phyloP scores from a whole-genome alignment of 2,888 invertebrate species.

The Macropis europaea region DNA sequence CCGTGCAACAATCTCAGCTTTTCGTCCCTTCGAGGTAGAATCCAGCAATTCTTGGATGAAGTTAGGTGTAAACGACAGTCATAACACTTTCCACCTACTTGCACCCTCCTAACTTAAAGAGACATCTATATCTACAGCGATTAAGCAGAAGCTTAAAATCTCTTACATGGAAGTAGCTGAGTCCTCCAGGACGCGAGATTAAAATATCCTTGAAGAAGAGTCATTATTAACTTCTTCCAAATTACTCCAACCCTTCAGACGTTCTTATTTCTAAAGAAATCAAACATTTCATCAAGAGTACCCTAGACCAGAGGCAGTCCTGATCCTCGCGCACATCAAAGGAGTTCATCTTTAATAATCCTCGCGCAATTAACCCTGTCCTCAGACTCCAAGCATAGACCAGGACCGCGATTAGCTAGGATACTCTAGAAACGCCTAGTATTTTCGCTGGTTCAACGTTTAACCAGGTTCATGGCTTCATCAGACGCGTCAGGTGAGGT shows the following conservation, averaged over 20 bases:
- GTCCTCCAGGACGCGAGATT: not conserved
- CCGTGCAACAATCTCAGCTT: conserved; percentile 3
- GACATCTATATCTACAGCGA: conserved; percentile 1
- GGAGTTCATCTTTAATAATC: too few species aligned
- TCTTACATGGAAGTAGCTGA: not conserved
- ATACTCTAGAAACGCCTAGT: too few species aligned
- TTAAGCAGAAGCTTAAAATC: conserved; percentile 11
- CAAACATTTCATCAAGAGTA: too few species aligned
- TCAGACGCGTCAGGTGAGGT: too few species aligned
- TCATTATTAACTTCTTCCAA: conserved; percentile 1
- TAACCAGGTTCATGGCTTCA: not conserved
- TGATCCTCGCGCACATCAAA: too few species aligned
- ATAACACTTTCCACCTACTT: conserved; percentile 39
- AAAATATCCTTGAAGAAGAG: not conserved
- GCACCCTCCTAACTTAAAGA: conserved; percentile 23
- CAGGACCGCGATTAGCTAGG: too few species aligned
- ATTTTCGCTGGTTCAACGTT: not conserved
- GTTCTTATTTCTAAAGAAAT: too few species aligned
- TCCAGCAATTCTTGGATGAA: conserved; percentile 15
- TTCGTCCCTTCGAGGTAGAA: conserved; percentile 6
- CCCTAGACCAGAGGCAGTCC: too few species aligned
- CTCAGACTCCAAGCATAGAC: too few species aligned
- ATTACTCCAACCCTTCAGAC: too few species aligned
- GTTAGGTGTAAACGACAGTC: conserved; percentile 34
- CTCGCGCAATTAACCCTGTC: too few species aligned